Percentiles rank a stretch among this genome's conserved stretches.
Conservation (phyloP, 2,113 vertebrate species). For the Pedionomus torquatus region DNA sequence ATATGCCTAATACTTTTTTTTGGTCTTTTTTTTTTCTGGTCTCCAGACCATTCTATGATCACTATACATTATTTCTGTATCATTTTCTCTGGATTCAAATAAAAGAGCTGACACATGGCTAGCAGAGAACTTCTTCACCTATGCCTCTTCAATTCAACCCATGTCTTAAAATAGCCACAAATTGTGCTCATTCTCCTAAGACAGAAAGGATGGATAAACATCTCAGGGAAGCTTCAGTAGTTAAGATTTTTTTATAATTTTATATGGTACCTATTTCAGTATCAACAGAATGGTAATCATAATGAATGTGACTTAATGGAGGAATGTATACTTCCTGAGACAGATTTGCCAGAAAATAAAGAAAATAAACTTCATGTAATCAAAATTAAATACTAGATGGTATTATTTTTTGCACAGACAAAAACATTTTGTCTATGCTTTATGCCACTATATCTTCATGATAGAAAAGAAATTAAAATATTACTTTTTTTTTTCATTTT, state of each 20-base stretch:
- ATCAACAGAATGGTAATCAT: not conserved
- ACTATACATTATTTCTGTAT: not conserved
- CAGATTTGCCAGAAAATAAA: not conserved
- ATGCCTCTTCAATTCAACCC: conserved; percentile 1
- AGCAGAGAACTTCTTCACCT: not conserved
- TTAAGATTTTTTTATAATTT: not conserved
- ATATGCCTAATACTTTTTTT: not conserved
- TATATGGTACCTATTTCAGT: not conserved
- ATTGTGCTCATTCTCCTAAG: not conserved
- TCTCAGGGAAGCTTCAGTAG: not conserved
- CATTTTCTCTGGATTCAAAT: not conserved
- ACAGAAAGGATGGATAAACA: not conserved
- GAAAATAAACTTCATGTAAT: not conserved
- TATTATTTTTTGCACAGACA: not conserved
- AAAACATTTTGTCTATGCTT: not conserved
- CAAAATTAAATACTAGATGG: not conserved
- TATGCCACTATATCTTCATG: not conserved
- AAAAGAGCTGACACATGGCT: not conserved
- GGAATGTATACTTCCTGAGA: not conserved
- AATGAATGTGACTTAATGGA: not conserved
- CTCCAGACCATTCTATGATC: not conserved
- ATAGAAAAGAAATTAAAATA: not conserved
- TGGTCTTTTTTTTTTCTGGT: not conserved
- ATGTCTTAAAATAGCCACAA: not conserved
- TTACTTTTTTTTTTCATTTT: not conserved